Evolutionary conservation across 2,113 vertebrate species (phyloP).

Genomic region (Melanerpes formicivorus): DNA sequence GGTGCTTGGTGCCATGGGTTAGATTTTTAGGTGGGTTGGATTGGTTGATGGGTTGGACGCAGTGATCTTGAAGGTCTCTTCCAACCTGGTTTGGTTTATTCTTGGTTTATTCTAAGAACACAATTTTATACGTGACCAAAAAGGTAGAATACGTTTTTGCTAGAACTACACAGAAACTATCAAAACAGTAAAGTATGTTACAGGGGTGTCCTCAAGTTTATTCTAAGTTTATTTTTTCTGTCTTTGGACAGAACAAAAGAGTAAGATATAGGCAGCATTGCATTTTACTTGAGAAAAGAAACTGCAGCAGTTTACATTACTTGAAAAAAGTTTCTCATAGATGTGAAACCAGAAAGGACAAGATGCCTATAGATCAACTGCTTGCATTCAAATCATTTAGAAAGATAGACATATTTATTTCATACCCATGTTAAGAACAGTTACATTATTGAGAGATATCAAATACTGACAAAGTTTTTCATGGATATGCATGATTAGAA

Average conservation of each 20-base stretch:
- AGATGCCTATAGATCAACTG: neutral
- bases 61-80: too few relatives aligned
- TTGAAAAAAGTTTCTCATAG: neutral
- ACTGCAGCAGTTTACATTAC: neutral
- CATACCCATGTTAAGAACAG: neutral
- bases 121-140: neutral
- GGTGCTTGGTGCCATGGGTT: too few relatives aligned
- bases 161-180: neutral
- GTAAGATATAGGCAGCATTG: neutral
- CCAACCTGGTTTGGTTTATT: too few relatives aligned
- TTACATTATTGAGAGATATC: neutral
- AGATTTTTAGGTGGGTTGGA: too few relatives aligned
- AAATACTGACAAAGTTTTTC: neutral
- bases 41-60: too few relatives aligned
- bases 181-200: neutral
- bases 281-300: neutral
- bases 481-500: neutral
- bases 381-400: neutral
- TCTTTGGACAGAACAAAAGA: neutral
- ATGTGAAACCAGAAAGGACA: neutral
- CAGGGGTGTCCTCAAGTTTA: neutral
- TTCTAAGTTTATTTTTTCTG: neutral
- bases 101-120: too few relatives aligned
- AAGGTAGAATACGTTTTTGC: neutral
- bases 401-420: neutral